Evolutionary conservation across 2,797 vertebrate genomes (phyloP).

Genomic region (Smutsia gigantea): DNA sequence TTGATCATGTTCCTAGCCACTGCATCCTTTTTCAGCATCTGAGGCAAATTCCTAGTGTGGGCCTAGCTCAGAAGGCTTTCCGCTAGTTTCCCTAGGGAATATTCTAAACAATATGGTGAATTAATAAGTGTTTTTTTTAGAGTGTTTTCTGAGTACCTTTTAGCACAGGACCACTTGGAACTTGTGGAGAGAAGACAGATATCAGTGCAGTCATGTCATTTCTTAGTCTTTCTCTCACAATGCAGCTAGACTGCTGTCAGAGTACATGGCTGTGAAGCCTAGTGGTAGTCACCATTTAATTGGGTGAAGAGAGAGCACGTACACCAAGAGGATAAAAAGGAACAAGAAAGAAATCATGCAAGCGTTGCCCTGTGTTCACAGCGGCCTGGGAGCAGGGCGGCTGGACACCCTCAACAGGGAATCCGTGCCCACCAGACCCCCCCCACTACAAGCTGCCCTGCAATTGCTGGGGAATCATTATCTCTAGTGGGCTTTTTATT

Average conservation of each 20-base stretch:
- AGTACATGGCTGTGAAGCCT: not conserved
- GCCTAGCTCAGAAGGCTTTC: not conserved
- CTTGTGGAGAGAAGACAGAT: not conserved
- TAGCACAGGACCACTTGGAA: not conserved
- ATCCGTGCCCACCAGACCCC: not conserved
- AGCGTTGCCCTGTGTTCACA: not conserved
- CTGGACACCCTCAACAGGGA: fast-evolving
- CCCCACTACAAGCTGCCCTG: not conserved
- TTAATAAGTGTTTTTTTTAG: not conserved
- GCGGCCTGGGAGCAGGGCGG: not conserved
- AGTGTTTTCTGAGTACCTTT: not conserved
- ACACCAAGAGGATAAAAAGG: not conserved
- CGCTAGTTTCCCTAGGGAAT: not conserved
- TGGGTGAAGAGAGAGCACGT: not conserved
- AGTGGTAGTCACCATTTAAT: not conserved
- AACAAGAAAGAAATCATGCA: not conserved
- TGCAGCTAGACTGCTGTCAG: not conserved
- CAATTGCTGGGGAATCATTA: not conserved
- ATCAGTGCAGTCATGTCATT: not conserved
- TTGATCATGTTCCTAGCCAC: not conserved
- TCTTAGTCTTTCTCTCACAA: not conserved
- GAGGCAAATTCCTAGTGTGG: not conserved
- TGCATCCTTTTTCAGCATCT: not conserved
- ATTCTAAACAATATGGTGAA: constrained; percentile 36
- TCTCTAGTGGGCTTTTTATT: constrained; percentile 24